A percentile compares a stretch with the other conserved stretches of the same genome.
phyloP scores from a whole-genome alignment of 2,113 vertebrate genomes.

The Antechinus stuartii region DNA sequence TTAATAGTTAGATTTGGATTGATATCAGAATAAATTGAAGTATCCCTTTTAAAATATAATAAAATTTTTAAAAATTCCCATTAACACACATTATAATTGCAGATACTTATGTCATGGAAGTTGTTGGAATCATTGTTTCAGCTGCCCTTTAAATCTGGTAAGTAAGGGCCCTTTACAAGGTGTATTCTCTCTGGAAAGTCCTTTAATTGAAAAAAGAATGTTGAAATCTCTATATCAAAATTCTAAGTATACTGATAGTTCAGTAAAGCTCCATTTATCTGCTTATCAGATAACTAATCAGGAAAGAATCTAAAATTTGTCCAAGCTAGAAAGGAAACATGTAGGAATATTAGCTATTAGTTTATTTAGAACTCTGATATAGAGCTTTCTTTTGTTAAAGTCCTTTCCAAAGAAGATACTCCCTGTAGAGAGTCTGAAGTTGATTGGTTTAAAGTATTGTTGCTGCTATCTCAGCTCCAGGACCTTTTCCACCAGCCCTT shows the following conservation, averaged over 20 bases:
- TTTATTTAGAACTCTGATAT: not conserved
- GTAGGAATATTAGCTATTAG: not conserved
- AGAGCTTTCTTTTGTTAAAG: not conserved
- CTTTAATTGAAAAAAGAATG: conserved; percentile 30
- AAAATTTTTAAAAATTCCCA: not conserved
- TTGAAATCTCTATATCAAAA: conserved; percentile 27
- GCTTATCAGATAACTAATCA: not conserved
- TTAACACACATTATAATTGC: conserved; percentile 28
- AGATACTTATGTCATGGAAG: not conserved
- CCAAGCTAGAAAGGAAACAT: conserved; percentile 13
- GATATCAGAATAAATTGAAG: conserved; percentile 43
- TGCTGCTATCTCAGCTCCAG: not conserved
- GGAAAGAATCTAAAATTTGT: not conserved
- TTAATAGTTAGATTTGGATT: conserved; percentile 40
- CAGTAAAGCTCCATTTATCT: conserved; percentile 16
- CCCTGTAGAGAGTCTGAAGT: not conserved
- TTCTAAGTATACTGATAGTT: not conserved
- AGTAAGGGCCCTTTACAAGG: conserved; percentile 26
- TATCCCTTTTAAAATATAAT: conserved; percentile 31
- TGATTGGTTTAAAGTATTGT: not conserved
- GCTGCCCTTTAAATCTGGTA: conserved; percentile 33
- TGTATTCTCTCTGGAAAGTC: conserved; percentile 38
- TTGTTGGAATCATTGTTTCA: not conserved
- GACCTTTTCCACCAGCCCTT: not conserved
- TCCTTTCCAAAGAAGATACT: not conserved